phyloP scores from a whole-genome alignment of 2,888 invertebrate genomes.

The Volucella inanis region DNA sequence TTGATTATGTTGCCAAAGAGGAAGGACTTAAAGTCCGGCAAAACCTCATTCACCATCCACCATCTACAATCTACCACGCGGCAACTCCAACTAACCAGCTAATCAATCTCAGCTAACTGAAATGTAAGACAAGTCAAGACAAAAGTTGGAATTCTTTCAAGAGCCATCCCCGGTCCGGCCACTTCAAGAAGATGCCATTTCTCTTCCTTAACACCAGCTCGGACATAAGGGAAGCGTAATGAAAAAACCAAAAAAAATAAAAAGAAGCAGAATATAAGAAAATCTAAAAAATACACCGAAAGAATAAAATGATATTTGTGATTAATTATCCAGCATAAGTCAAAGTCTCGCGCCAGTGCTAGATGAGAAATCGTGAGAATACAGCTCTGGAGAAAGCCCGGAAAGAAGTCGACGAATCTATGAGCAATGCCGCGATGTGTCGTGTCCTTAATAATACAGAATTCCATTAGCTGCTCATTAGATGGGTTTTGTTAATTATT shows the following conservation, averaged over 20 bases:
- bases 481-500: conserved; percentile 69
- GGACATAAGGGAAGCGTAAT: conserved; percentile 21
- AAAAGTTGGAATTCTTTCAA: conserved; percentile 40
- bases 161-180: not conserved
- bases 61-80: conserved; percentile 1
- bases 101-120: conserved; percentile 74
- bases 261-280: too few species aligned
- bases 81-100: conserved; percentile 67
- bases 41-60: conserved; percentile 5
- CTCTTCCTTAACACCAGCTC: conserved; percentile 53
- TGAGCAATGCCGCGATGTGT: conserved; percentile 56
- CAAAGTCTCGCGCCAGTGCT: conserved; percentile 66
- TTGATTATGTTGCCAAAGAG: conserved; percentile 69
- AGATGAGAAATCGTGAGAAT: conserved; percentile 64
- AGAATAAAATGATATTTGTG: conserved; percentile 68
- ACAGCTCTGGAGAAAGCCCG: conserved; percentile 19
- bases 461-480: conserved; percentile 74
- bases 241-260: conserved; percentile 16
- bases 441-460: conserved; percentile 68
- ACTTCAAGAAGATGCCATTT: conserved; percentile 40
- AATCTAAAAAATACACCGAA: not conserved
- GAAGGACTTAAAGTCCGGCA: conserved; percentile 14
- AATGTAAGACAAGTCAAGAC: conserved; percentile 44
- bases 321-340: conserved; percentile 72
- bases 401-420: conserved; percentile 6